phyloP scores from a whole-genome alignment of 2,888 invertebrate genomes.

The Nomada fabriciana region DNA sequence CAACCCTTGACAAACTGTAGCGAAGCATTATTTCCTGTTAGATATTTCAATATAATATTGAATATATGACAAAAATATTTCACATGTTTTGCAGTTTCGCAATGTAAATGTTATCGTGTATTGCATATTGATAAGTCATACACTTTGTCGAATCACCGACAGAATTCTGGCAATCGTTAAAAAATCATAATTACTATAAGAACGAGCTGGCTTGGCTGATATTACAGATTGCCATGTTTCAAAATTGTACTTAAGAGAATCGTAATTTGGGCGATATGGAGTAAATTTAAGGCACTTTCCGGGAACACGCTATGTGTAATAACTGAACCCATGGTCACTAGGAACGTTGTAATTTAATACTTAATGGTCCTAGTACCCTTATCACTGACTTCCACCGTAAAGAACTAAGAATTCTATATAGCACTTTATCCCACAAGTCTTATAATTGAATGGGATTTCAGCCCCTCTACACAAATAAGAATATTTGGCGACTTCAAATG shows the following conservation, averaged over 20 bases:
- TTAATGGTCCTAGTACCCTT: neutral
- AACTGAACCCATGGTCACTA: constrained; percentile 30
- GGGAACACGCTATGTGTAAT: constrained; percentile 23
- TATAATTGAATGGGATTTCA: neutral
- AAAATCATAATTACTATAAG: constrained; percentile 11
- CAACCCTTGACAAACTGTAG: too few species aligned
- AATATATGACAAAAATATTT: too few species aligned
- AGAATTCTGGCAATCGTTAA: too few species aligned
- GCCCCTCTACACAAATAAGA: neutral
- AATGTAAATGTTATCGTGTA: too few species aligned
- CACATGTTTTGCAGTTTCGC: too few species aligned
- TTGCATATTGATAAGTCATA: too few species aligned
- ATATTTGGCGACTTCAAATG: neutral
- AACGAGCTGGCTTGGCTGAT: neutral
- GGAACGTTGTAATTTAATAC: constrained; percentile 27
- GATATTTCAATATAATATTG: too few species aligned
- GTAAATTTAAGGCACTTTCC: constrained; percentile 19
- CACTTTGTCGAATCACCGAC: too few species aligned
- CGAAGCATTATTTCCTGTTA: too few species aligned
- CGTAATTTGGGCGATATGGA: constrained; percentile 27
- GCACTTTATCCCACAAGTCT: neutral
- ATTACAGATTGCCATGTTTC: constrained; percentile 26
- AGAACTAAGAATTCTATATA: neutral
- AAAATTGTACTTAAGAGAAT: constrained; percentile 7
- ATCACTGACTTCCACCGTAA: neutral